Percentiles rank a stretch among this genome's conserved stretches.
Evolutionary conservation across 2,113 vertebrate species (phyloP).

Genomic region (Dromiciops gliroides): DNA sequence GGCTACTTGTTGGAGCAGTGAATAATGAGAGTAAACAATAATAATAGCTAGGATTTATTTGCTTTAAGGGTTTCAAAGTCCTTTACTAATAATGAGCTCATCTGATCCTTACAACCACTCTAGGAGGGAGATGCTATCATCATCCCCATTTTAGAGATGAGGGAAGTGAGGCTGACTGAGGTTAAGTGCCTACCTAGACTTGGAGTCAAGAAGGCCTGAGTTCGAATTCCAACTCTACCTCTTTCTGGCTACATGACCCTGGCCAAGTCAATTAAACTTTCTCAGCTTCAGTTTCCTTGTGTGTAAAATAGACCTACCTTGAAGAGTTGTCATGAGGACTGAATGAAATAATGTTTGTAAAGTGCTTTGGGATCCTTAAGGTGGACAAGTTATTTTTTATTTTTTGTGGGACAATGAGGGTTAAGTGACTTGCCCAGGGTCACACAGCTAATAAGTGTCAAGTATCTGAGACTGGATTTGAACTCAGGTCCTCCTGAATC

Average conservation of each 20-base stretch:
- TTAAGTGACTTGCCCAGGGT: no score
- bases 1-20: neutral
- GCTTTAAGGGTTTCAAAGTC: neutral
- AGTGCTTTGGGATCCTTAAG: neutral
- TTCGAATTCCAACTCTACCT: neutral
- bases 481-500: no score
- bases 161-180: neutral
- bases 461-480: no score
- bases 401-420: no score
- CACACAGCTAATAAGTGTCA: no score
- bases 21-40: neutral
- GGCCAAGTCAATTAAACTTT: neutral
- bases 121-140: neutral
- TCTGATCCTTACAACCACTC: neutral
- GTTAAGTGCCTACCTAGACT: neutral
- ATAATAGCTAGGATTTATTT: no score
- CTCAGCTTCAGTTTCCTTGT: neutral
- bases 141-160: neutral
- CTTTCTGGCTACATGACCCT: neutral
- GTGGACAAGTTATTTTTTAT: neutral
- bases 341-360: no score
- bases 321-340: neutral
- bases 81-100: neutral
- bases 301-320: no score
- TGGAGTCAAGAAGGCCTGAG: neutral